Percentiles rank a stretch among this genome's conserved stretches.
Conservation (phyloP, 1,140 invertebrate species). For the Tigriopus japonicus region DNA sequence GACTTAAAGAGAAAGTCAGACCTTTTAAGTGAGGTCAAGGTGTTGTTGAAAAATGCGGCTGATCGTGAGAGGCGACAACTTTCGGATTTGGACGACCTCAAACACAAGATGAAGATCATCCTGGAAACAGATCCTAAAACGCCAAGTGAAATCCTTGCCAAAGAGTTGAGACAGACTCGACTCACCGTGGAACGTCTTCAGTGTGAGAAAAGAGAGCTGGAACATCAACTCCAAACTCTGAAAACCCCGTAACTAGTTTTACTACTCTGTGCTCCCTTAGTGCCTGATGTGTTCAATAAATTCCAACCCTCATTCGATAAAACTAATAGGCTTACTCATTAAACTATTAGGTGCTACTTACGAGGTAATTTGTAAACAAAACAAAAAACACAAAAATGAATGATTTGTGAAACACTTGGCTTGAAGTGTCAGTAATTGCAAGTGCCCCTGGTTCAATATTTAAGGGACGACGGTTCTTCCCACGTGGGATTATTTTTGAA, state of each 20-base stretch:
- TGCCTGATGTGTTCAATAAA: too few species aligned
- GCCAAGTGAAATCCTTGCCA: constrained; percentile 1
- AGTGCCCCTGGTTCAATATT: too few species aligned
- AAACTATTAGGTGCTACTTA: too few species aligned
- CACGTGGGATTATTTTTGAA: too few species aligned
- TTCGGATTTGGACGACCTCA: not conserved
- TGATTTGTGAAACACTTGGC: too few species aligned
- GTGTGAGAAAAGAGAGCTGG: constrained; percentile 9
- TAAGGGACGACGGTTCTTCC: too few species aligned
- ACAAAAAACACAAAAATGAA: too few species aligned
- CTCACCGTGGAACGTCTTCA: constrained; percentile 2
- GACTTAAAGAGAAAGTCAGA: constrained; percentile 13
- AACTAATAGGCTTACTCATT: too few species aligned
- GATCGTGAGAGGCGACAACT: not conserved
- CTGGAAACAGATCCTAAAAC: not conserved
- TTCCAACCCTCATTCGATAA: too few species aligned
- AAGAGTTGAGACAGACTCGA: not conserved
- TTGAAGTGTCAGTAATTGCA: too few species aligned
- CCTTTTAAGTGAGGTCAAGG: constrained; percentile 11
- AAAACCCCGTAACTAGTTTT: not conserved
- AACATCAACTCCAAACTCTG: not conserved
- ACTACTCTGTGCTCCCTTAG: too few species aligned
- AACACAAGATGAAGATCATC: not conserved
- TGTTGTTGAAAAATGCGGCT: constrained; percentile 5
- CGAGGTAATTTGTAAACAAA: too few species aligned